Evolutionary conservation across 2,797 vertebrate genomes (phyloP).

Genomic region (Phaenicophaeus curvirostris): DNA sequence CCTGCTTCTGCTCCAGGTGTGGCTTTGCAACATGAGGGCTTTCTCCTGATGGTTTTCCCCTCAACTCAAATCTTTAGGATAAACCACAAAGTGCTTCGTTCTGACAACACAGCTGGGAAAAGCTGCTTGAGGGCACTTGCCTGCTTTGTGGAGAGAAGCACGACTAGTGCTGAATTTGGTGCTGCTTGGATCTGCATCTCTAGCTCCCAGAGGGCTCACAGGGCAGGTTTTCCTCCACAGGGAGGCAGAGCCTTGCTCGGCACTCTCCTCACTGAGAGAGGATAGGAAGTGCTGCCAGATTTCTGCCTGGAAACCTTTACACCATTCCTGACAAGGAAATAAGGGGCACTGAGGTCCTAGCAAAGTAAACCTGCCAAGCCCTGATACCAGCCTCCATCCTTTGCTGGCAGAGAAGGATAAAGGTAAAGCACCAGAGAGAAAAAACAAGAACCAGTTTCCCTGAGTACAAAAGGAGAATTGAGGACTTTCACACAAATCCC

Average conservation of each 20-base stretch:
- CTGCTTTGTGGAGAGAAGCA: neutral
- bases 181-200: neutral
- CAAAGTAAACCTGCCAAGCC: neutral
- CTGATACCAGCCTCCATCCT: neutral
- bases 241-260: neutral
- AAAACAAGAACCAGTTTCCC: neutral
- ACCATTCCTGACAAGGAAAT: neutral
- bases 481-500: neutral
- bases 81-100: neutral
- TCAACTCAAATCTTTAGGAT: neutral
- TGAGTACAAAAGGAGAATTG: neutral
- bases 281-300: neutral
- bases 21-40: neutral
- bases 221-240: neutral
- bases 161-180: rapidly evolving
- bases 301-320: neutral
- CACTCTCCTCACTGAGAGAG: rapidly evolving
- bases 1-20: neutral
- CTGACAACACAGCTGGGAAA: rapidly evolving
- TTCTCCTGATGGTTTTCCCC: neutral
- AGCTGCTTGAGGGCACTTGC: rapidly evolving
- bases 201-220: neutral
- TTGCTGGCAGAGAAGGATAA: neutral
- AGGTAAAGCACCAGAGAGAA: neutral
- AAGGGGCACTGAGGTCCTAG: neutral